These are phyloP conservation scores for Electrona antarctica DNA, from an alignment of 2,113 vertebrate genomes.

Conservation along the genomic window DNA sequence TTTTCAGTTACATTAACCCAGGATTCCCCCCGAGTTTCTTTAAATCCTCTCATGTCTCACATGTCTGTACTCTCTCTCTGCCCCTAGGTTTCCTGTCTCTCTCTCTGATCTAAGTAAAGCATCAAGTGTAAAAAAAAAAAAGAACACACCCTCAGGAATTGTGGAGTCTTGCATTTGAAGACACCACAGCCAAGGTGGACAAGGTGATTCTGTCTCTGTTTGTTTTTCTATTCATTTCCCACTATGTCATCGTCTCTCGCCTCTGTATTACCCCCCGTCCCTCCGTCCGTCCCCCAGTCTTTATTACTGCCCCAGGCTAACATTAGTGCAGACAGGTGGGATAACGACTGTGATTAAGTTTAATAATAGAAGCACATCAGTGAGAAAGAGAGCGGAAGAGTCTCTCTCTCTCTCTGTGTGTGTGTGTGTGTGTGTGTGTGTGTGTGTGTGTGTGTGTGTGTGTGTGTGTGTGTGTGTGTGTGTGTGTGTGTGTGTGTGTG, in stretches of 20 bases:
- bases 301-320: conserved; percentile 57
- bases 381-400: conserved; percentile 9
- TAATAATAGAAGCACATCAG: conserved; percentile 68
- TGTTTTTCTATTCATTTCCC: too few relatives aligned
- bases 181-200: too few relatives aligned
- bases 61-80: too few relatives aligned
- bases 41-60: neutral
- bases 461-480: conserved; percentile 21
- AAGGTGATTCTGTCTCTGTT: too few relatives aligned
- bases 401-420: neutral
- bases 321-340: conserved; percentile 68
- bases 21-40: neutral
- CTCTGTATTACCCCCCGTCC: conserved; percentile 29
- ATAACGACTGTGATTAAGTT: conserved; percentile 68
- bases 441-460: conserved; percentile 8
- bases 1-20: too few relatives aligned
- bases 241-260: neutral
- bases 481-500: neutral
- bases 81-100: too few relatives aligned
- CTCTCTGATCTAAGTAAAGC: too few relatives aligned
- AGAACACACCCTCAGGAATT: too few relatives aligned
- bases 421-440: conserved; percentile 13
- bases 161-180: too few relatives aligned
- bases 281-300: conserved; percentile 31
- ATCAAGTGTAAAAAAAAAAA: too few relatives aligned